Evolutionary conservation across 2,113 vertebrate genomes (phyloP).

Genomic region (Rissa tridactyla): DNA sequence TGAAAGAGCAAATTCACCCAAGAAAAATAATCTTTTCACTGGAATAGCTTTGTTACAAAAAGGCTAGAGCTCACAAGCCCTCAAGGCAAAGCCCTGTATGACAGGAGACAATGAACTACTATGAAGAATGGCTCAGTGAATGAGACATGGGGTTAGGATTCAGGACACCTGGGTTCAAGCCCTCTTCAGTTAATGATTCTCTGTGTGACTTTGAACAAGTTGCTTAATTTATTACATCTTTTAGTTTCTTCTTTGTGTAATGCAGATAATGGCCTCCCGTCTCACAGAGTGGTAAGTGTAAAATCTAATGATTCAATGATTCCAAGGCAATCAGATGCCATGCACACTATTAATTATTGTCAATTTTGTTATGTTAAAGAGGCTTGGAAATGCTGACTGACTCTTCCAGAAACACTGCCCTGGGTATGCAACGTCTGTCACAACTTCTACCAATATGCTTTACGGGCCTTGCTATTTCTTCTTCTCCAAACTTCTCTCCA

Average conservation of each 20-base stretch:
- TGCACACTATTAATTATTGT: neutral
- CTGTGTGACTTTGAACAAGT: slow-evolving; percentile 21
- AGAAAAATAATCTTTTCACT: neutral
- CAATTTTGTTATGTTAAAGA: neutral
- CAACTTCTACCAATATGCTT: neutral
- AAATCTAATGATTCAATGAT: neutral
- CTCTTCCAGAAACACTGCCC: neutral
- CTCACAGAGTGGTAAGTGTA: neutral
- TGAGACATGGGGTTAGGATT: neutral
- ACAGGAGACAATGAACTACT: slow-evolving; percentile 1
- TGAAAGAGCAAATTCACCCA: neutral
- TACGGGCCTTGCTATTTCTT: neutral
- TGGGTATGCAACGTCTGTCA: neutral
- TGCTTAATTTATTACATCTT: slow-evolving; percentile 34
- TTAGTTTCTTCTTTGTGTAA: neutral
- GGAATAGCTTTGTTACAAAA: neutral
- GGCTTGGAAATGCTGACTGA: neutral
- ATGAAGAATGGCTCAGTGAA: slow-evolving; percentile 17
- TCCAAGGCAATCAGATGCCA: neutral
- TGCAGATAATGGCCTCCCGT: neutral
- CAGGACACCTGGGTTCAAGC: slow-evolving; percentile 37
- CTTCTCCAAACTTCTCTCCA: neutral
- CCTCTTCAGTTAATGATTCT: slow-evolving; percentile 45
- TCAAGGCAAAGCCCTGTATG: neutral
- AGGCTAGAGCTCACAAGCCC: neutral